These are phyloP conservation scores for Eucidaris tribuloides DNA, from an alignment of 35 echinoderm and acorn worm genomes.

Conservation along the genomic window DNA sequence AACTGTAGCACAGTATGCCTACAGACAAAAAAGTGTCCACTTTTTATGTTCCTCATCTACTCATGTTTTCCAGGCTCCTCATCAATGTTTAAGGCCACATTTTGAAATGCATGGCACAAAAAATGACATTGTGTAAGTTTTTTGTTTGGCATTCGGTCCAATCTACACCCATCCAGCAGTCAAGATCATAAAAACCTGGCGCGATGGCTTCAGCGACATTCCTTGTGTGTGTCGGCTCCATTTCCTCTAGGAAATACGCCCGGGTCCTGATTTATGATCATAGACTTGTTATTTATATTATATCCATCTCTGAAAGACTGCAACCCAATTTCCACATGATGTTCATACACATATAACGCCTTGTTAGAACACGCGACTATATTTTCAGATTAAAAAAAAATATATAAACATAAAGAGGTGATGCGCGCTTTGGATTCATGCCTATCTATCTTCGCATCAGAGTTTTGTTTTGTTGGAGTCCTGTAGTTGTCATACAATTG, in stretches of 20 bases:
- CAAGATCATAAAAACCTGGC: neutral
- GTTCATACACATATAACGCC: neutral
- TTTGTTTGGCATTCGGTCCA: too few species aligned
- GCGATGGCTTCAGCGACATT: neutral
- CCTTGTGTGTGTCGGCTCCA: neutral
- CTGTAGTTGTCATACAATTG: slow-evolving; percentile 24
- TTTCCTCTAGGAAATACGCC: neutral
- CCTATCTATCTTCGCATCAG: neutral
- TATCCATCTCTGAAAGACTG: neutral
- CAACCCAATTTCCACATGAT: neutral
- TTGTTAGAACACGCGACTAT: neutral
- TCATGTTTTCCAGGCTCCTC: too few species aligned
- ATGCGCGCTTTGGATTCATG: neutral
- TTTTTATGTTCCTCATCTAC: too few species aligned
- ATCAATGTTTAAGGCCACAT: too few species aligned
- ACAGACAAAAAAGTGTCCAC: too few species aligned
- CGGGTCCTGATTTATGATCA: slow-evolving; percentile 10
- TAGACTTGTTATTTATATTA: slow-evolving; percentile 28
- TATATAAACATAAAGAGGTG: neutral
- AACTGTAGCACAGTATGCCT: too few species aligned
- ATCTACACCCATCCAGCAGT: too few species aligned
- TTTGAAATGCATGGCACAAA: too few species aligned
- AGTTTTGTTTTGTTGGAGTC: neutral
- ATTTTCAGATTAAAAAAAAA: neutral
- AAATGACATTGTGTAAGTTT: too few species aligned